phyloP scores from a whole-genome alignment of 2,113 vertebrate genomes.

The Hoplias malabaricus region DNA sequence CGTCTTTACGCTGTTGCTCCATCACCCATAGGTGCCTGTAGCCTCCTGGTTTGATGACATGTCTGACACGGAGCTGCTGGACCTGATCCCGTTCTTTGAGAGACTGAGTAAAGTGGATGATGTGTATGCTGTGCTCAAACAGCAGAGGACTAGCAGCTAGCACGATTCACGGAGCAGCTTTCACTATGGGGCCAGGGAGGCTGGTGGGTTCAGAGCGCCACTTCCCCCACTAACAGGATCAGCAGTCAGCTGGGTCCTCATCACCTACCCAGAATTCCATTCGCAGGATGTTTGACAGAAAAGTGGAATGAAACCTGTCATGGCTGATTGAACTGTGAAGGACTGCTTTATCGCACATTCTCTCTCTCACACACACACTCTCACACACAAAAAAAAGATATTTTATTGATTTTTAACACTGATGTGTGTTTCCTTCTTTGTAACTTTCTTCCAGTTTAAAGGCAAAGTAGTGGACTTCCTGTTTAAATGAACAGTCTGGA shows the following conservation, averaged over 20 bases:
- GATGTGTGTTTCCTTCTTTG: conserved; percentile 48
- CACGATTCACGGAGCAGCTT: conserved; percentile 54
- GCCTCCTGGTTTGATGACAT: conserved; percentile 97
- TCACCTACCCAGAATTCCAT: conserved; percentile 61
- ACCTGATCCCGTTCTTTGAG: conserved; percentile 96
- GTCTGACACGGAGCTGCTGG: conserved; percentile 92
- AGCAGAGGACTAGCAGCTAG: conserved; percentile 88
- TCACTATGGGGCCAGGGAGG: conserved; percentile 68
- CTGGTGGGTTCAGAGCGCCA: conserved; percentile 57
- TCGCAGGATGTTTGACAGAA: conserved; percentile 46
- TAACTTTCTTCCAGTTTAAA: conserved; percentile 34
- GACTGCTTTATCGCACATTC: conserved; percentile 47
- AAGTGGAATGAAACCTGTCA: conserved; percentile 37
- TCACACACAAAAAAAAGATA: conserved; percentile 19
- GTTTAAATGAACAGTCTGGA: conserved; percentile 38
- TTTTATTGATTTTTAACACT: conserved; percentile 49
- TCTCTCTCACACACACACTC: conserved; percentile 9
- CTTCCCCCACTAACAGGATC: conserved; percentile 69
- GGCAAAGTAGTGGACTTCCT: conserved; percentile 45
- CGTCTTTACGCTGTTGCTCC: neutral
- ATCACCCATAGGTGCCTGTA: conserved; percentile 84
- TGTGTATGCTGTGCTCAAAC: conserved; percentile 87
- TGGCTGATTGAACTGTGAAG: conserved; percentile 50
- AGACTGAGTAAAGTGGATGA: conserved; percentile 91
- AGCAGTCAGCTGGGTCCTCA: conserved; percentile 55